A percentile compares a stretch with the other conserved stretches of the same genome.
phyloP scores from a whole-genome alignment of 2,797 vertebrate genomes.

The Characodon lateralis region DNA sequence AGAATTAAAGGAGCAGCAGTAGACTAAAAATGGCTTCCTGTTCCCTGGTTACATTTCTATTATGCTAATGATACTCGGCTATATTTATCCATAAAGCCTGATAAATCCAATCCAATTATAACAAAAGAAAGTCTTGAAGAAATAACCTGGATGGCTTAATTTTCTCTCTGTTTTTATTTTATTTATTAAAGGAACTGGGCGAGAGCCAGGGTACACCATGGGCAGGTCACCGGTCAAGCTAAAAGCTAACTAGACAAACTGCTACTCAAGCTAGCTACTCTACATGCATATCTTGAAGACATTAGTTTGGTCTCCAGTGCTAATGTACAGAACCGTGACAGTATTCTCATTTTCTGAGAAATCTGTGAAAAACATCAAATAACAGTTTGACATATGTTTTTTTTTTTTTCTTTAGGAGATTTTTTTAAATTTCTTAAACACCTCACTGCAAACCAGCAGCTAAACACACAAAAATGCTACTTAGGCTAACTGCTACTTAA shows the following conservation, averaged over 20 bases:
- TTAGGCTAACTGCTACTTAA: background rate
- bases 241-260: background rate
- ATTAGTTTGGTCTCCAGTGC: no score
- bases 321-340: background rate
- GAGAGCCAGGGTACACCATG: no score
- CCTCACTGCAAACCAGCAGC: background rate
- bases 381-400: no score
- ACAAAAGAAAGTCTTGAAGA: background rate
- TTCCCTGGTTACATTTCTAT: no score
- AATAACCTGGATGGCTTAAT: background rate
- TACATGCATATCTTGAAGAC: background rate
- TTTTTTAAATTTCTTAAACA: background rate
- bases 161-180: background rate
- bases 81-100: background rate
- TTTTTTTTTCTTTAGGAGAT: no score
- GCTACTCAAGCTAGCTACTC: background rate
- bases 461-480: background rate
- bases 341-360: background rate
- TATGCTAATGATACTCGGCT: no score
- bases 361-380: background rate
- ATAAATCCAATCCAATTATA: background rate
- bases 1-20: no score
- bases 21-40: no score
- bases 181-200: no score
- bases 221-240: background rate